Evolutionary conservation across 2,888 invertebrate species (phyloP).

Genomic region (Rhopalosiphum nymphaeae): DNA sequence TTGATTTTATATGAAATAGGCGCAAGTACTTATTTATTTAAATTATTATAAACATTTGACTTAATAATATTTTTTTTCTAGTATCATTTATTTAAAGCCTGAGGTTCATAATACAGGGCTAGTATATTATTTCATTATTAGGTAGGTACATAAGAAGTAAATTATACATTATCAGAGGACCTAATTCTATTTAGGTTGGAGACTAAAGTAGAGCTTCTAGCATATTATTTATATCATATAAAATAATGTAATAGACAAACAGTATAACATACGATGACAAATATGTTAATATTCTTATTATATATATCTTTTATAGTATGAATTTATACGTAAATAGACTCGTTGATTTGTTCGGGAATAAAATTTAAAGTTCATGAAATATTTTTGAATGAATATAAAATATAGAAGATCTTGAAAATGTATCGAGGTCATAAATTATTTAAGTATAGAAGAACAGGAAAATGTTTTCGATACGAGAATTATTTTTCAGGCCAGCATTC

Average conservation of each 20-base stretch:
- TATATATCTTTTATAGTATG: neutral
- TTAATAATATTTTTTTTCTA: neutral
- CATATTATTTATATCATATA: neutral
- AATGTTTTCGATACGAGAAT: slow-evolving; percentile 35
- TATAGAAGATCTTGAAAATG: neutral
- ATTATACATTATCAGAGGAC: neutral
- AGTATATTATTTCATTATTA: neutral
- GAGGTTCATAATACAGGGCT: neutral
- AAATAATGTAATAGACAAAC: neutral
- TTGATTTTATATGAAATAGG: neutral
- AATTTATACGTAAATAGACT: neutral
- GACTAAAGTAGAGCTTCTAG: neutral
- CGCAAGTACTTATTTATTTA: neutral
- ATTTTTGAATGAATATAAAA: neutral
- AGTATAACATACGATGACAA: neutral
- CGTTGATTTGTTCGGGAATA: neutral
- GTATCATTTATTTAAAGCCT: neutral
- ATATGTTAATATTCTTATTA: neutral
- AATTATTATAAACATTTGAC: neutral
- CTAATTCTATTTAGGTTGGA: neutral
- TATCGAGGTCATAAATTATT: neutral
- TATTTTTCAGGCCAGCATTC: slow-evolving; percentile 20
- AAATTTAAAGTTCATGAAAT: neutral
- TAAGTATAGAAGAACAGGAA: neutral
- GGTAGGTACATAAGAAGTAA: neutral